Conservation (phyloP, 2,113 vertebrate species). For the Ptyas mucosa region DNA sequence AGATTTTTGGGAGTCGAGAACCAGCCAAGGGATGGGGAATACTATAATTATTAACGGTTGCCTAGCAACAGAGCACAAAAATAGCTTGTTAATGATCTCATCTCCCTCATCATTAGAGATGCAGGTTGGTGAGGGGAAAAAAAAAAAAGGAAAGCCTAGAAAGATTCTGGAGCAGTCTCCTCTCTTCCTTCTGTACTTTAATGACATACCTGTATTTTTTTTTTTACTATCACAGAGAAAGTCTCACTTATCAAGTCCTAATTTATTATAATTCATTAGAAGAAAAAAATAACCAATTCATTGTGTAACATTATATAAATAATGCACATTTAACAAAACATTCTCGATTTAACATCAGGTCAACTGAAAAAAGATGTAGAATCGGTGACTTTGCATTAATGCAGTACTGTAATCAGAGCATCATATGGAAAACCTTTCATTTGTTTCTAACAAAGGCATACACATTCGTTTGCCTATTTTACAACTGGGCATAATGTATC, state of each 20-base stretch:
- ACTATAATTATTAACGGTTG: conserved; percentile 45
- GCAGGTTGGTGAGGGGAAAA: conserved; percentile 14
- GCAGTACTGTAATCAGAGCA: neutral
- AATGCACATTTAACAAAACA: neutral
- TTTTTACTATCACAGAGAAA: neutral
- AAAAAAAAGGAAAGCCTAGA: conserved; percentile 3
- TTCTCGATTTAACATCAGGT: neutral
- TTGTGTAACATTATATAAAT: neutral
- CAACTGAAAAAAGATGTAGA: neutral
- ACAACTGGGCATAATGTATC: neutral
- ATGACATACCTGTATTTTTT: neutral
- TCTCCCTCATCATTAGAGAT: conserved; percentile 26
- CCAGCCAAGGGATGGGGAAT: conserved; percentile 44
- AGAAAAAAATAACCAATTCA: neutral
- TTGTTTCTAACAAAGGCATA: neutral
- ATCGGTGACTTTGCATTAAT: neutral
- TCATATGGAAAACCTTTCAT: too few relatives aligned
- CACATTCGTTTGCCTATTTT: neutral
- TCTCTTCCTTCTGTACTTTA: conserved; percentile 7
- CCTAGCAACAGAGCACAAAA: conserved; percentile 35
- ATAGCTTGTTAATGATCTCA: conserved; percentile 33
- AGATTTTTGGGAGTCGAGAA: conserved; percentile 40
- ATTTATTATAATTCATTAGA: conserved; percentile 3
- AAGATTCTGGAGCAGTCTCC: conserved; percentile 15
- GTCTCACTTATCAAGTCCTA: neutral